Evolutionary conservation across 2,888 invertebrate species (phyloP).

Genomic region (Andrena fulva): DNA sequence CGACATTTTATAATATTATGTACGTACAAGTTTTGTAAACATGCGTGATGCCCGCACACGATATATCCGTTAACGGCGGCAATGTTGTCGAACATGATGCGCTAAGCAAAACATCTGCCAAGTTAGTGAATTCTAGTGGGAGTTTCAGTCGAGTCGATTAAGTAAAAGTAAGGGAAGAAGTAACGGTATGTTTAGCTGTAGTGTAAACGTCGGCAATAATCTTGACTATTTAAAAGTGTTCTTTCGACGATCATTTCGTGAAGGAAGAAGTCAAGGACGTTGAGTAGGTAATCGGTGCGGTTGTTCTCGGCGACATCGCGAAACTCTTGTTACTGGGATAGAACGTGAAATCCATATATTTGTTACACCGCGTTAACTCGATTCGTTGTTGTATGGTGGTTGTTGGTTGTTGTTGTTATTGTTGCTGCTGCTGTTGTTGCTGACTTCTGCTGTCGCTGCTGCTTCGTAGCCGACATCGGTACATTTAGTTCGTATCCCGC

Average conservation of each 20-base stretch:
- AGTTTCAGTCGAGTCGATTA: background rate
- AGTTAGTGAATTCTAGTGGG: background rate
- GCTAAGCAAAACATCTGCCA: too few species aligned
- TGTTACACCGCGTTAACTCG: constrained; percentile 6
- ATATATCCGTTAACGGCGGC: too few species aligned
- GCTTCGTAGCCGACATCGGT: background rate
- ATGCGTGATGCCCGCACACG: background rate
- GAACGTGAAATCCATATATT: constrained; percentile 44
- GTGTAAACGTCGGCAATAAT: background rate
- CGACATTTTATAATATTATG: constrained; percentile 21
- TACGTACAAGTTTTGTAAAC: constrained; percentile 29
- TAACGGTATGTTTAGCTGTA: background rate
- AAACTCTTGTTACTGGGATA: constrained; percentile 15
- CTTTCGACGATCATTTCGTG: background rate
- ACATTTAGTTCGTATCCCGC: background rate
- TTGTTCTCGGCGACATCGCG: constrained; percentile 5
- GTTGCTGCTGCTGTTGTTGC: too few species aligned
- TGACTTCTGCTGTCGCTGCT: background rate
- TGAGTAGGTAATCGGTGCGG: background rate
- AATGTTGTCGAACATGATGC: too few species aligned
- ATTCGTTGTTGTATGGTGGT: constrained; percentile 10
- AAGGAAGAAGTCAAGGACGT: background rate
- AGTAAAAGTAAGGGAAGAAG: background rate
- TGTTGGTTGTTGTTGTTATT: background rate
- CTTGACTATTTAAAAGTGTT: background rate